Evolutionary conservation across 35 echinoderm and acorn worm species (phyloP).

Genomic region (Strongylocentrotus purpuratus): DNA sequence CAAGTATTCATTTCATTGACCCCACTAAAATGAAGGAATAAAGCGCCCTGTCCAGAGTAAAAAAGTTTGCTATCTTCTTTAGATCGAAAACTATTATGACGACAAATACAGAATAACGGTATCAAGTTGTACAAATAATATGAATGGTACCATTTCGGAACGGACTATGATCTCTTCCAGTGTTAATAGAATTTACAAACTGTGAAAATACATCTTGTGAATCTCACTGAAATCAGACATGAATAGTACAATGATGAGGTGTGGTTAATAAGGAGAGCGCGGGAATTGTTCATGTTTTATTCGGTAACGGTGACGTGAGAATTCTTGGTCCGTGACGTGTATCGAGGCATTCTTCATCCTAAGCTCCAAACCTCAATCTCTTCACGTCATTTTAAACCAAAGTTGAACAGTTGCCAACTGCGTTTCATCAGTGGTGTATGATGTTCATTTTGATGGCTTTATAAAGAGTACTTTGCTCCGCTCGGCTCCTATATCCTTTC

Average conservation of each 20-base stretch:
- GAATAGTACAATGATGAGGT: background rate
- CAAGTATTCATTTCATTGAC: background rate
- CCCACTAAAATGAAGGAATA: background rate
- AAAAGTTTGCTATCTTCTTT: background rate
- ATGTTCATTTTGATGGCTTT: slow-evolving; percentile 18
- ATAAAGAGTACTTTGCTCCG: background rate
- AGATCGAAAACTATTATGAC: background rate
- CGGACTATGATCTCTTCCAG: too few relatives aligned
- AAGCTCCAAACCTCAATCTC: background rate
- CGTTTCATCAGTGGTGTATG: background rate
- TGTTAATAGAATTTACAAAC: too few relatives aligned
- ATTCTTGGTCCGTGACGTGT: background rate
- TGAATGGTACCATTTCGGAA: background rate
- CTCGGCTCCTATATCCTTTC: background rate
- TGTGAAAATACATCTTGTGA: background rate
- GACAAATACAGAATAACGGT: background rate
- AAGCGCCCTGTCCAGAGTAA: background rate
- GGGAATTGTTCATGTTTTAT: background rate
- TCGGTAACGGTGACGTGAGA: background rate
- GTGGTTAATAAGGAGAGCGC: background rate
- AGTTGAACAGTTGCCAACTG: background rate
- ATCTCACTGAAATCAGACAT: background rate
- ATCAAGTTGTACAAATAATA: background rate
- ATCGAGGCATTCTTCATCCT: background rate
- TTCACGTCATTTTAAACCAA: background rate